These are phyloP conservation scores for Tauraco hartlaubi DNA, from an alignment of 2,797 vertebrate species.

Conservation along the genomic window DNA sequence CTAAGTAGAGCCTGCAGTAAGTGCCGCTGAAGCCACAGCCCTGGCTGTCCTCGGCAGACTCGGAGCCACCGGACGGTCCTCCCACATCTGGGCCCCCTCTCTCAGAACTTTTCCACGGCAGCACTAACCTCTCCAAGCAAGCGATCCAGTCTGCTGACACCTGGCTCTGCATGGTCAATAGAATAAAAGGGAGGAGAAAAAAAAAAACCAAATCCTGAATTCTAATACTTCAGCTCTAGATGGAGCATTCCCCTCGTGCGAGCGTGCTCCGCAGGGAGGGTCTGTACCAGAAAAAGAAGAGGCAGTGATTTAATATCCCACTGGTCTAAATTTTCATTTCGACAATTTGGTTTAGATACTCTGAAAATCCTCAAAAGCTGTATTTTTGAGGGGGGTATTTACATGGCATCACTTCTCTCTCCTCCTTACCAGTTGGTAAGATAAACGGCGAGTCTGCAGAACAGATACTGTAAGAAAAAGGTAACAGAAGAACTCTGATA, in stretches of 20 bases:
- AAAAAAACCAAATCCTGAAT: background rate
- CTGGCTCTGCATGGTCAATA: background rate
- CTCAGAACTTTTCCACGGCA: background rate
- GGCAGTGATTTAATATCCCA: background rate
- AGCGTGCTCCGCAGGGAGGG: background rate
- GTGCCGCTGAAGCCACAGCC: background rate
- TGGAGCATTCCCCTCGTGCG: background rate
- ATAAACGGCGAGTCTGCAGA: fast-evolving
- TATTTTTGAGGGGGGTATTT: background rate
- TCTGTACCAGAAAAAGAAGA: background rate
- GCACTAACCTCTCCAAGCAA: background rate
- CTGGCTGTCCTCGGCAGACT: fast-evolving
- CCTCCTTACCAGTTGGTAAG: background rate
- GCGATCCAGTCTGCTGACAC: background rate
- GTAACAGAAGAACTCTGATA: background rate
- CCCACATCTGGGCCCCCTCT: background rate
- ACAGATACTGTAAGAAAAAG: background rate
- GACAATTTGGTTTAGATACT: background rate
- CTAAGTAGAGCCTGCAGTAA: background rate
- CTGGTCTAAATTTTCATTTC: background rate
- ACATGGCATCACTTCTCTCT: background rate
- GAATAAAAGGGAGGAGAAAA: background rate
- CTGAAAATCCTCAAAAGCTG: background rate
- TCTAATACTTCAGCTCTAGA: background rate
- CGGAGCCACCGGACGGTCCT: background rate